Evolutionary conservation across 64 coral and sea anemone species (phyloP).

Genomic region (Dendrophyllia cribrosa): DNA sequence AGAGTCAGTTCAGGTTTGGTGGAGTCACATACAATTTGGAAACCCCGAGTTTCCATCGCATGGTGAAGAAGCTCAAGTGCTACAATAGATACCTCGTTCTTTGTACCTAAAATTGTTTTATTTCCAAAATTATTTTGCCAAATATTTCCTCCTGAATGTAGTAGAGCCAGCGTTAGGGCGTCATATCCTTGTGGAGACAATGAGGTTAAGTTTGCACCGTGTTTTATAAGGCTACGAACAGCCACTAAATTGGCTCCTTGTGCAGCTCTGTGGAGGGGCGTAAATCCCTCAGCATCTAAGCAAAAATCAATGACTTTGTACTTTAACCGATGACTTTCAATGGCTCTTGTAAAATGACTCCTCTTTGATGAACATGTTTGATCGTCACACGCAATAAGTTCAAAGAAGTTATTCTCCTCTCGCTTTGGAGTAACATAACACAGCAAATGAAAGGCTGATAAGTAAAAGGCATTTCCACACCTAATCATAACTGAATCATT

Average conservation of each 20-base stretch:
- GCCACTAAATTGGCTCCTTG: constrained; percentile 47
- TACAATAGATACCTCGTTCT: neutral
- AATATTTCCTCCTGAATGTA: neutral
- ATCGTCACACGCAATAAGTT: neutral
- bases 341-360: neutral
- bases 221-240: neutral
- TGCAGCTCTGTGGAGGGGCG: no score
- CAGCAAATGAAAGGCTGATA: constrained; percentile 55
- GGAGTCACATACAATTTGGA: neutral
- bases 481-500: neutral
- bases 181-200: constrained; percentile 11
- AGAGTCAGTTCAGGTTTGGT: neutral
- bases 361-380: neutral
- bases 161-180: constrained; percentile 18
- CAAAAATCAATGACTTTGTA: constrained; percentile 31
- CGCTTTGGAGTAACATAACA: neutral
- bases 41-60: neutral
- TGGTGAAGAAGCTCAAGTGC: neutral
- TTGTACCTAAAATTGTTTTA: no score
- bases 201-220: neutral
- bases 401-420: constrained; percentile 24
- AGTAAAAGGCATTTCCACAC: constrained; percentile 17
- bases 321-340: constrained; percentile 8
- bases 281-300: constrained; percentile 54
- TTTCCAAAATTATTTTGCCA: neutral